Base-by-base conservation (phyloP, 1,140 invertebrate species). In the Ceratosolen fusciceps region DNA sequence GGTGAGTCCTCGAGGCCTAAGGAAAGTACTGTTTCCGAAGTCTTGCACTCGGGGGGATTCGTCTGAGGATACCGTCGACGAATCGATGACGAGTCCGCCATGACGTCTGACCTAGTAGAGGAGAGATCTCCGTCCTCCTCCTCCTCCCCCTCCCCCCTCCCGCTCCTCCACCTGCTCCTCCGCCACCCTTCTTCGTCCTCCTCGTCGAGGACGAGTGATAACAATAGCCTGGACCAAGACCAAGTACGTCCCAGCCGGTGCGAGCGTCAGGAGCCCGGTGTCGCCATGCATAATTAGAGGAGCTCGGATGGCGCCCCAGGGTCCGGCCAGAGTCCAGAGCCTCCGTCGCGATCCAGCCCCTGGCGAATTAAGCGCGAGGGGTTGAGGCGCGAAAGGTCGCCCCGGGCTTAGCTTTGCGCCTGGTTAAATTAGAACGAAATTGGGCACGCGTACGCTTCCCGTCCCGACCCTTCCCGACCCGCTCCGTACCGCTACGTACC, bases 381-480 rank as follows among this genome's bases (percentile, higher is more conserved):
- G 19, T 8, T 3, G 29, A 5, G 10, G 19, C 31, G 70, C 70
- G 52, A 49, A 73, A 16, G 49, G 2, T 37, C 16, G 16, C 29
- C 26, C 16, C 5, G 26, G 60, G 58, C 49, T 56, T 76, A 49
- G 12, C 52, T 77, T 43, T 70, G 39, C n/a, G n/a, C 21, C 24
- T 43, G 60, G 60, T 77, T 77, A 77, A 77, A 77, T 77, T 68
- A 68, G 62, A 67, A 43, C 47, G 34, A 34, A 77, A 70, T 77
- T 54, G 65, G 43, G 34, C 26, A 70, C 16, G 75, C 26, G 49
- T 58, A 29, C 24, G 74, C 52, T 26, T 12, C 19, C 31, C 19
- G 43, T n/a, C 60, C 19, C 54, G 34, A 39, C 19, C n/a, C 26
- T 58, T 43, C 31, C n/a, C 12, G 47, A 34, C 52, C 34, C 37